Evolutionary conservation across 2,113 vertebrate species (phyloP).

Genomic region (Ceyx margarethae): DNA sequence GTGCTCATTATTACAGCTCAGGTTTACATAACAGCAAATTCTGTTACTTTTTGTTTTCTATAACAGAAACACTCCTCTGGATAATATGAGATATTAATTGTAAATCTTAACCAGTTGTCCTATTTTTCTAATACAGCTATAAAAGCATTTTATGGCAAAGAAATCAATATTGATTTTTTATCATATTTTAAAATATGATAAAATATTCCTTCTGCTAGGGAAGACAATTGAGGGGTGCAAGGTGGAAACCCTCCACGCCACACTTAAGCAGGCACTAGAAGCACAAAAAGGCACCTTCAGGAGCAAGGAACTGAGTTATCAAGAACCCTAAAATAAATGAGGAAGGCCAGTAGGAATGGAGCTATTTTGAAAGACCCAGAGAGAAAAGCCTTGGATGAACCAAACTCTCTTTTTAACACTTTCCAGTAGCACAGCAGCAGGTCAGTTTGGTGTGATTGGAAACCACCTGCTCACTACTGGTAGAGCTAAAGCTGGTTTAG

Average conservation of each 20-base stretch:
- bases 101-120: neutral
- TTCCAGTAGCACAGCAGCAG: neutral
- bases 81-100: neutral
- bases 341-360: neutral
- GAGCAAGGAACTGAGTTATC: neutral
- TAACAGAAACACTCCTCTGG: neutral
- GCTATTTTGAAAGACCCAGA: neutral
- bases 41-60: neutral
- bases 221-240: neutral
- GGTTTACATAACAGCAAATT: neutral
- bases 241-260: neutral
- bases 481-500: neutral
- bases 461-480: neutral
- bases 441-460: neutral
- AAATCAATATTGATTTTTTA: neutral
- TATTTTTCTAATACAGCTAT: neutral
- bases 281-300: neutral
- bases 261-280: neutral
- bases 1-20: neutral
- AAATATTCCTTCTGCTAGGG: neutral
- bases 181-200: neutral
- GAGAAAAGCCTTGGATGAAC: neutral
- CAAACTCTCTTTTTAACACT: neutral
- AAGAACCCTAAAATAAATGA: neutral
- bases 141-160: neutral